phyloP scores from a whole-genome alignment of 2,797 vertebrate species.

The Apodemus agrarius region DNA sequence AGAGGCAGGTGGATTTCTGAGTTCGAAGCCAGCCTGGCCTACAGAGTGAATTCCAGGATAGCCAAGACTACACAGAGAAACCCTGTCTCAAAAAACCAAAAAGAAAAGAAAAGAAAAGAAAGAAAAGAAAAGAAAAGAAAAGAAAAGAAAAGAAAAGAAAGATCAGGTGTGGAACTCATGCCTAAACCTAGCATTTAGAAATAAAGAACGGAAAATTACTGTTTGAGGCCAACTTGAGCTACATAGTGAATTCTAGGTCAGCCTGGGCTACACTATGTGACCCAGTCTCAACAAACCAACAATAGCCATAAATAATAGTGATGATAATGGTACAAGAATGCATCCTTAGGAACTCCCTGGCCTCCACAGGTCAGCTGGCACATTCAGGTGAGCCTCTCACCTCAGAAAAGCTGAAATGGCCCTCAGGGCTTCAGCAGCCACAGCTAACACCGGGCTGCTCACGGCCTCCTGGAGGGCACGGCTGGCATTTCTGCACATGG shows the following conservation, averaged over 20 bases:
- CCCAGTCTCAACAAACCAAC: neutral
- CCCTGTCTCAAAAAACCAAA: no score
- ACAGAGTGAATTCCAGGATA: no score
- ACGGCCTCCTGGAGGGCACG: conserved; percentile 89
- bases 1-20: no score
- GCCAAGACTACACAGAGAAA: no score
- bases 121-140: neutral
- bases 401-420: conserved; percentile 92
- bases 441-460: conserved; percentile 90
- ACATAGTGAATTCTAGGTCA: neutral
- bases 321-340: neutral
- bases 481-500: conserved; percentile 89
- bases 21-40: no score
- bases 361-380: neutral
- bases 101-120: no score
- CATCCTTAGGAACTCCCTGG: neutral
- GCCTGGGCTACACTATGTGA: neutral
- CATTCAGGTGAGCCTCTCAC: conserved; percentile 82
- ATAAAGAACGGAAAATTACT: neutral
- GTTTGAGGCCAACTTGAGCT: neutral
- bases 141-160: no score
- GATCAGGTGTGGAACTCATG: neutral
- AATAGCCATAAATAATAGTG: neutral
- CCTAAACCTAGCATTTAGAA: neutral
- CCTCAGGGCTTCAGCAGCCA: conserved; percentile 90